A percentile compares a stretch with the other conserved stretches of the same genome.
Conservation (phyloP, 1,140 invertebrate species). For the Dicyema japonicum region DNA sequence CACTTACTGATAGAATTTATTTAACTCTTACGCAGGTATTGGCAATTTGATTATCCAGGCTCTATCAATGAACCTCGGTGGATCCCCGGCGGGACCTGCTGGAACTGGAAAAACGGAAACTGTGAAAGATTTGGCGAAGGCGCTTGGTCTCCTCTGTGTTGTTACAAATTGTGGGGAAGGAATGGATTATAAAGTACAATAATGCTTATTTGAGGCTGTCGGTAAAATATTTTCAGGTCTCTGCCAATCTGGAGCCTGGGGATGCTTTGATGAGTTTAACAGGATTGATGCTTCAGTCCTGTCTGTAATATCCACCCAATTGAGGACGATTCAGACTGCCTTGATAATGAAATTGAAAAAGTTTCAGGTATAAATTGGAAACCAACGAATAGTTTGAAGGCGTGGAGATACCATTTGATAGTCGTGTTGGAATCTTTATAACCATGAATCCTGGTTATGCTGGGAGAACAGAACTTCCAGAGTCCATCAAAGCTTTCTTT, state of each 20-base stretch:
- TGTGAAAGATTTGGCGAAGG: conserved; percentile 52
- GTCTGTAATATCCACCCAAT: conserved; percentile 54
- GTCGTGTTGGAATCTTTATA: conserved; percentile 54
- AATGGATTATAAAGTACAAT: conserved; percentile 36
- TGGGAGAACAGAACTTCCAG: conserved; percentile 48
- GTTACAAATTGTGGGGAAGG: conserved; percentile 65
- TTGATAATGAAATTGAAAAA: conserved; percentile 33
- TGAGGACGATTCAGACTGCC: conserved; percentile 50
- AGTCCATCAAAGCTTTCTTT: conserved; percentile 56
- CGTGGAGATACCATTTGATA: conserved; percentile 40
- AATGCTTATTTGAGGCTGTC: conserved; percentile 25
- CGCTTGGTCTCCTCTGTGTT: conserved; percentile 44
- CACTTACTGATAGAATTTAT: conserved; percentile 57
- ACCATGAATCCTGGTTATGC: conserved; percentile 72
- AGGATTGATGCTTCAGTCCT: conserved; percentile 52
- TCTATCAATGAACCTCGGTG: conserved; percentile 47
- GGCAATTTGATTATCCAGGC: conserved; percentile 23
- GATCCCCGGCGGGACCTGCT: conserved; percentile 33
- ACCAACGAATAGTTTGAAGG: conserved; percentile 35
- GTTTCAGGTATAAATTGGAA: conserved; percentile 31
- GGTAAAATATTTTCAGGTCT: conserved; percentile 44
- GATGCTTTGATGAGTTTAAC: conserved; percentile 59
- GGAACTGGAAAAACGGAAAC: conserved; percentile 62
- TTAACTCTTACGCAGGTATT: conserved; percentile 41
- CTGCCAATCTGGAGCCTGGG: conserved; percentile 35